These are phyloP conservation scores for Martes martes DNA, from an alignment of 2,113 vertebrate species.

Conservation along the genomic window DNA sequence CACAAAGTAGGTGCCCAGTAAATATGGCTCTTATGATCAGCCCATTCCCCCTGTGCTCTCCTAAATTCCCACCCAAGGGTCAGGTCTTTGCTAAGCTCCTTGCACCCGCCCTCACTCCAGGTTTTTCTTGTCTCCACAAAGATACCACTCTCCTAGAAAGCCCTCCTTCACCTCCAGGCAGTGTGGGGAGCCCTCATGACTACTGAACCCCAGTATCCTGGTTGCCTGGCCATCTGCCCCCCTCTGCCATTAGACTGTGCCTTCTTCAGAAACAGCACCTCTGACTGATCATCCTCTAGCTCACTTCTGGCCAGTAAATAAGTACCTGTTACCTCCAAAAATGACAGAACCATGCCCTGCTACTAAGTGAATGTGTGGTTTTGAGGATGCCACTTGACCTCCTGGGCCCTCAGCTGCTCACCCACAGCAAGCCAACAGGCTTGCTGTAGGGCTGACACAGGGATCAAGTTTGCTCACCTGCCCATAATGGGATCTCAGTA, in stretches of 20 bases:
- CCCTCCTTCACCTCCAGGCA: neutral
- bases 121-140: neutral
- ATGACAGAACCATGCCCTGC: neutral
- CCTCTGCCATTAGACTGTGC: neutral
- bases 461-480: fast-evolving
- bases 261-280: neutral
- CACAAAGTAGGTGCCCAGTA: neutral
- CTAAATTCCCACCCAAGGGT: fast-evolving
- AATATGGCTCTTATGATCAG: fast-evolving
- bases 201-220: neutral
- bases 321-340: neutral
- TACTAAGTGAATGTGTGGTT: neutral
- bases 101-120: neutral
- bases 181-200: neutral
- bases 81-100: neutral
- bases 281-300: too few relatives aligned
- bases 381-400: neutral
- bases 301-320: too few relatives aligned
- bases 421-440: neutral
- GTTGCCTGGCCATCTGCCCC: neutral
- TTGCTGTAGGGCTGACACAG: neutral
- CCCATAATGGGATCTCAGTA: neutral
- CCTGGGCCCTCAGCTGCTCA: neutral
- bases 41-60: neutral
- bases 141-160: neutral